These are phyloP conservation scores for Trichonephila inaurata DNA, from an alignment of 1,140 invertebrate species.

Conservation along the genomic window DNA sequence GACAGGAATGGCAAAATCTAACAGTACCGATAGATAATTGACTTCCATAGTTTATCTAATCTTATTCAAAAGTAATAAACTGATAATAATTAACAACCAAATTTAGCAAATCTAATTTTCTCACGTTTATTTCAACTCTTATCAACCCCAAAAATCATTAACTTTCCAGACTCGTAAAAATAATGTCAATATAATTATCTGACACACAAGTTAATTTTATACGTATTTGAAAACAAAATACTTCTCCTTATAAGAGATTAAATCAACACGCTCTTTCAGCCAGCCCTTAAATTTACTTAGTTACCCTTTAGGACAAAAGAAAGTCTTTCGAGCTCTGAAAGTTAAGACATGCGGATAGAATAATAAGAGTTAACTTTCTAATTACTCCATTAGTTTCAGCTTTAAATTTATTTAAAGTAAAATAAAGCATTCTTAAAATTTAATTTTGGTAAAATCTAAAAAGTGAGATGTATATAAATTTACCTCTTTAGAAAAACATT, in stretches of 20 bases:
- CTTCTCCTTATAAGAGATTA: not conserved
- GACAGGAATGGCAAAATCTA: too few relatives aligned
- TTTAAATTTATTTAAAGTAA: not conserved
- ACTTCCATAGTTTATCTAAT: too few relatives aligned
- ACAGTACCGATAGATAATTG: too few relatives aligned
- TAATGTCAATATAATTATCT: not conserved
- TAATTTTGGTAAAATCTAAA: too few relatives aligned
- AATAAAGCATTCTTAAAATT: not conserved
- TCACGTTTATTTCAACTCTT: not conserved
- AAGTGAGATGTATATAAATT: too few relatives aligned
- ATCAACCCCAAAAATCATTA: not conserved
- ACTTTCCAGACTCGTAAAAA: not conserved
- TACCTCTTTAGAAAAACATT: too few relatives aligned
- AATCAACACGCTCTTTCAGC: not conserved
- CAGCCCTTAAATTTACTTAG: not conserved
- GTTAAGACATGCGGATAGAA: not conserved
- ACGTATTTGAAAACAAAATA: not conserved
- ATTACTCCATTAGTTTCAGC: not conserved
- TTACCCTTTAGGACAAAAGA: too few relatives aligned
- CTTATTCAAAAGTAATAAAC: too few relatives aligned
- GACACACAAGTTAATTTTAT: not conserved
- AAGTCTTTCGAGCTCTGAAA: too few relatives aligned
- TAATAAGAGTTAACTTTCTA: slow-evolving; percentile 4
- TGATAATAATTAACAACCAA: not conserved
- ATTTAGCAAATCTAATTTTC: not conserved